Evolutionary conservation across 2,113 vertebrate genomes (phyloP).

Genomic region (Crotophaga sulcirostris): DNA sequence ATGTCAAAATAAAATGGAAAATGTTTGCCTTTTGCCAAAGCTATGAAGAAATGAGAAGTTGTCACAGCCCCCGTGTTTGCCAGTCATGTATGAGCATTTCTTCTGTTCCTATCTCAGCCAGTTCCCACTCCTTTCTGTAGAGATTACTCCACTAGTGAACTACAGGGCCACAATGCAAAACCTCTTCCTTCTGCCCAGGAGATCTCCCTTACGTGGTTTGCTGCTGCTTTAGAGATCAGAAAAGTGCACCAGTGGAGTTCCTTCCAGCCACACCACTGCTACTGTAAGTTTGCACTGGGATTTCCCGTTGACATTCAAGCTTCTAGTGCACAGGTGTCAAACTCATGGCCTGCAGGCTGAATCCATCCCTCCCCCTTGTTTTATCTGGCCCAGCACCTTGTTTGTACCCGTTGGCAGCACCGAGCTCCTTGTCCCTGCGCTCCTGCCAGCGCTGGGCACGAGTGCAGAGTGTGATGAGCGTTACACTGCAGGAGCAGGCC

Average conservation of each 20-base stretch:
- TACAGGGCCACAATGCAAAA: neutral
- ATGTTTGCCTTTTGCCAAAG: neutral
- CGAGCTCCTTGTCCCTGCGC: too few relatives aligned
- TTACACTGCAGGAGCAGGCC: too few relatives aligned
- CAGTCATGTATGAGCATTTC: neutral
- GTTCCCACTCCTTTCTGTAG: neutral
- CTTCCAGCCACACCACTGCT: neutral
- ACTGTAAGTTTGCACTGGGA: neutral
- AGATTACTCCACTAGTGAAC: neutral
- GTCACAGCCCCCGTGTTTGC: neutral
- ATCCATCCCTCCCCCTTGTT: too few relatives aligned
- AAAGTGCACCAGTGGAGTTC: accelerated
- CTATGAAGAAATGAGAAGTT: neutral
- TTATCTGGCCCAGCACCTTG: too few relatives aligned
- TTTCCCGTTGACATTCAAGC: neutral
- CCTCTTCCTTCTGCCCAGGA: neutral
- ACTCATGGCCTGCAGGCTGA: too few relatives aligned
- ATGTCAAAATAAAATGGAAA: neutral
- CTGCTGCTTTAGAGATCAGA: neutral
- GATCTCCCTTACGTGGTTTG: neutral
- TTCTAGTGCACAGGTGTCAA: too few relatives aligned
- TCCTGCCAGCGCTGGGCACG: too few relatives aligned
- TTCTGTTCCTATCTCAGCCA: neutral
- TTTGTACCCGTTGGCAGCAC: too few relatives aligned
- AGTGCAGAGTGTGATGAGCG: too few relatives aligned